Percentiles rank a stretch among this genome's conserved stretches.
Evolutionary conservation across 2,113 vertebrate species (phyloP).

Genomic region (Nerophis lumbriciformis): DNA sequence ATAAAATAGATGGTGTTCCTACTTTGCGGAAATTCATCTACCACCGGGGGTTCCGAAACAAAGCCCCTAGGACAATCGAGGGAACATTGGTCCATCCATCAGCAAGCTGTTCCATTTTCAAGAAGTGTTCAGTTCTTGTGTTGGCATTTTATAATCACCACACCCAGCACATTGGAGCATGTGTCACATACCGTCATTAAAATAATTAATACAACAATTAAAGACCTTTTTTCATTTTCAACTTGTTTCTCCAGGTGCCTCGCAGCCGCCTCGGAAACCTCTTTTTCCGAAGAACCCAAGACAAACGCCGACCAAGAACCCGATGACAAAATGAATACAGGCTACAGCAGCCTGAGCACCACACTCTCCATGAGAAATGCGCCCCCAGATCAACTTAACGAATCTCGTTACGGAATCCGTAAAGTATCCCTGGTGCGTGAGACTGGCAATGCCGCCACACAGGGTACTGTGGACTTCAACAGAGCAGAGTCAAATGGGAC

Average conservation of each 20-base stretch:
- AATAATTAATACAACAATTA: not conserved
- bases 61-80: too few species aligned
- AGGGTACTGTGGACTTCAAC: constrained; percentile 7
- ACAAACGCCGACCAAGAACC: constrained; percentile 12
- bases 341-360: constrained; percentile 53
- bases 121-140: not conserved
- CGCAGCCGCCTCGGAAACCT: constrained; percentile 15
- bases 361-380: constrained; percentile 57
- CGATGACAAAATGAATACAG: constrained; percentile 49
- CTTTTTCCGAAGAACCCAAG: constrained; percentile 6
- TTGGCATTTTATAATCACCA: constrained; percentile 2
- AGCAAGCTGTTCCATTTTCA: too few species aligned
- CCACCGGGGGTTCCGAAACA: too few species aligned
- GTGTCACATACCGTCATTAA: not conserved
- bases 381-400: constrained; percentile 11
- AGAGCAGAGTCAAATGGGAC: constrained; percentile 7
- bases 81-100: too few species aligned
- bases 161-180: constrained; percentile 5
- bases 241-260: constrained; percentile 27
- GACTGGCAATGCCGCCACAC: not conserved
- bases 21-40: too few species aligned
- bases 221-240: not conserved
- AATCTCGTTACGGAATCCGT: constrained; percentile 59
- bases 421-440: constrained; percentile 71
- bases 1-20: too few species aligned